Evolutionary conservation across 2,113 vertebrate genomes (phyloP).

Genomic region (Atrichornis clamosus): DNA sequence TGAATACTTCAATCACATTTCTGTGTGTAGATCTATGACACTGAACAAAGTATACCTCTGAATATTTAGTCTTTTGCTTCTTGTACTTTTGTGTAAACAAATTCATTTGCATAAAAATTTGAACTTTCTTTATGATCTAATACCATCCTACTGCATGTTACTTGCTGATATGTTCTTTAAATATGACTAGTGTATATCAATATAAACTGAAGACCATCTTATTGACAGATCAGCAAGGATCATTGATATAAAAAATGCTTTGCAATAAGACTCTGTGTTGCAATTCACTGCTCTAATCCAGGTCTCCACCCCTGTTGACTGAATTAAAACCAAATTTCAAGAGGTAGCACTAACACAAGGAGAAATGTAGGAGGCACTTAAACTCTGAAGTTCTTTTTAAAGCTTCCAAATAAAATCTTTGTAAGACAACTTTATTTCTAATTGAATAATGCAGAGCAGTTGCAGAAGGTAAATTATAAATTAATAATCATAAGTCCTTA

Average conservation of each 20-base stretch:
- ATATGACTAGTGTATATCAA: background rate
- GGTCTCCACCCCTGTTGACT: background rate
- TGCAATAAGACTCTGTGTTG: background rate
- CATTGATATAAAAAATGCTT: background rate
- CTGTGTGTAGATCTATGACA: background rate
- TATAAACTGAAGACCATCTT: background rate
- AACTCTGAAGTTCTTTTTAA: background rate
- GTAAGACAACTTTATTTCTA: background rate
- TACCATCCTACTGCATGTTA: background rate
- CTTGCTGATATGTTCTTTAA: background rate
- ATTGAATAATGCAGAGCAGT: background rate
- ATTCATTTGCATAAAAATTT: background rate
- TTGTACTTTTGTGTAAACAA: background rate
- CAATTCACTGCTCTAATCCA: background rate
- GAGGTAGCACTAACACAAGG: background rate
- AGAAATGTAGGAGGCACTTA: background rate
- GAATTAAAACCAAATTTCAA: background rate
- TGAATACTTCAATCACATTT: background rate
- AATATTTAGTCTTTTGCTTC: background rate
- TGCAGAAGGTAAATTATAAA: conserved; percentile 8
- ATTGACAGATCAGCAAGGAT: background rate
- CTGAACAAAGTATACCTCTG: background rate
- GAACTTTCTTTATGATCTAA: background rate
- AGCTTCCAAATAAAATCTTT: background rate
- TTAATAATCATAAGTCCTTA: conserved; percentile 1